phyloP scores from a whole-genome alignment of 2,888 invertebrate species.

The Tetragonisca angustula region DNA sequence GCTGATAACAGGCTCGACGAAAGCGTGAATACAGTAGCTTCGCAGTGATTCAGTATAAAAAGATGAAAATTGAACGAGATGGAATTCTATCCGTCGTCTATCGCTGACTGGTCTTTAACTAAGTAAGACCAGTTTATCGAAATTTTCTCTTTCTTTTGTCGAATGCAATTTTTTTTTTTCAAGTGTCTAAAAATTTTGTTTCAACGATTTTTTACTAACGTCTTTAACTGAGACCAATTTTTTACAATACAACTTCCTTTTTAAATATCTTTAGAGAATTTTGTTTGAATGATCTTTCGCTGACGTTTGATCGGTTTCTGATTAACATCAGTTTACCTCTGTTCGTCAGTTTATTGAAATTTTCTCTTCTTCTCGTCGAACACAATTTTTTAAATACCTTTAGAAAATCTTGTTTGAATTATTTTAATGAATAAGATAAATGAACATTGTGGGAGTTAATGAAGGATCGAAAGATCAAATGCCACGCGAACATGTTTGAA shows the following conservation, averaged over 20 bases:
- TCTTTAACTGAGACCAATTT: too few species aligned
- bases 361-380: background rate
- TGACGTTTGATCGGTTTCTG: too few species aligned
- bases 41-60: background rate
- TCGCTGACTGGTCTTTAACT: background rate
- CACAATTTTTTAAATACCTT: background rate
- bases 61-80: background rate
- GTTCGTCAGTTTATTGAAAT: background rate
- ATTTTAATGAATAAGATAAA: background rate
- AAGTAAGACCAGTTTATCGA: background rate
- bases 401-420: background rate
- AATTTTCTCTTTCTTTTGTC: background rate
- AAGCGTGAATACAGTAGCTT: background rate
- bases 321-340: background rate
- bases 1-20: slow-evolving; percentile 19
- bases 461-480: background rate
- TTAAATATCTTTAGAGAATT: too few species aligned
- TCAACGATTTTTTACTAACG: background rate
- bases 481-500: background rate
- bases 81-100: background rate
- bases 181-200: background rate
- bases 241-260: too few species aligned
- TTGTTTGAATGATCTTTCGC: too few species aligned
- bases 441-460: slow-evolving; percentile 11
- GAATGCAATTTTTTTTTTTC: background rate